Base-by-base conservation (phyloP, 2,888 invertebrate species). In the Itoplectis maculator region DNA sequence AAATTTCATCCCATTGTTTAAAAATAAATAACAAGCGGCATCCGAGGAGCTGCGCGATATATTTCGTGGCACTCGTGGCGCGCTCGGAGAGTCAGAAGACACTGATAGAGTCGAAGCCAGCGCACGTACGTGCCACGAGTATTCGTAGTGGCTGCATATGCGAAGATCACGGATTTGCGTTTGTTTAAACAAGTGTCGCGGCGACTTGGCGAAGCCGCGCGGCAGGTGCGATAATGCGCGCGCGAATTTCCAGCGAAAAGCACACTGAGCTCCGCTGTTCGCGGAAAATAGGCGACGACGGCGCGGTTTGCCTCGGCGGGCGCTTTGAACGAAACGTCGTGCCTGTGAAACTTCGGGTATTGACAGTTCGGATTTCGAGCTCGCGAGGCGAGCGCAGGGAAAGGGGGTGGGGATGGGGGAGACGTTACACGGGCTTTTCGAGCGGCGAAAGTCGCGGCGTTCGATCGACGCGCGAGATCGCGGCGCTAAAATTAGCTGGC, bases 131-230 rank as follows among this genome's bases (percentile, higher is more conserved):
- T 40, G 37, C 18, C 18, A 61, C 1, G 35, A 59, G 7, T 29
- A 8, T 5, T 8, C n/a, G n/a, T 9, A 40, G 61, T 18, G n/a
- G n/a, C n/a, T n/a, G n/a, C n/a, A n/a, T n/a, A n/a, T n/a, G 29
- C 5, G 5, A 37, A 47, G n/a, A 7, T 49, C 20, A 2, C n/a
- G 37, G 42, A 73, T 73, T 37, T 59, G 35, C 29, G 61, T 18
- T 73, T 61, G 18, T 73, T 73, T 73, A 35, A 73, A 73, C 73
- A 73, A 73, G 61, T 73, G 73, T 49, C 6, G 45, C 20, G 11
- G 20, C 61, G 56, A n/a, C 15, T 59, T n/a, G n/a, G 59, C 6
- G 37, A 8, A 59, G n/a, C n/a, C 13, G 35, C n/a, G 37, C 35
- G 29, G 15, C 35, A 59, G 35, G 61, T 61, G 15, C 5, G 61